Evolutionary conservation across 1,140 invertebrate genomes (phyloP).

Genomic region (Procambarus clarkii): DNA sequence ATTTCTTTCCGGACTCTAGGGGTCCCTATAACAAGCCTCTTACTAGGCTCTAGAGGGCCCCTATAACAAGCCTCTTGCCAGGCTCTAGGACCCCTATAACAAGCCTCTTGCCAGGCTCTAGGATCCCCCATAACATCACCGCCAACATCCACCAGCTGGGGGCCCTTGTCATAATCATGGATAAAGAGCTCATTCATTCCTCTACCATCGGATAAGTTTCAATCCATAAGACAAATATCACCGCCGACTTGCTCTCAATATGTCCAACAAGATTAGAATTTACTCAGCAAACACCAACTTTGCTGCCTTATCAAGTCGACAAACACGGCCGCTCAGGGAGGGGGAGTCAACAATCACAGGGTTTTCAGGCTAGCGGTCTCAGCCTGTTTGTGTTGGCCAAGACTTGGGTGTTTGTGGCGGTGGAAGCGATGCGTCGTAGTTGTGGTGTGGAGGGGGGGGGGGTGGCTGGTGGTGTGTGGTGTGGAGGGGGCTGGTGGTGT

Average conservation of each 20-base stretch:
- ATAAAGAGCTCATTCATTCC: neutral
- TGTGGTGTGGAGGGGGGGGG: neutral
- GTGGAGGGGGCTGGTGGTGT: neutral
- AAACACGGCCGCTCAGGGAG: slow-evolving; percentile 25
- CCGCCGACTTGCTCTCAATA: slow-evolving; percentile 40
- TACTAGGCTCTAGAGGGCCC: too few species aligned
- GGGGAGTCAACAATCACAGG: slow-evolving; percentile 3
- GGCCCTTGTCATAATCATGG: too few species aligned
- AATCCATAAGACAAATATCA: slow-evolving; percentile 50
- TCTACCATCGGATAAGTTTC: slow-evolving; percentile 28
- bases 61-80: too few species aligned
- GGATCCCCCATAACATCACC: too few species aligned
- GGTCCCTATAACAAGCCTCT: too few species aligned
- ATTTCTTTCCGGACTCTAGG: too few species aligned
- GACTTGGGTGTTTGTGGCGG: neutral
- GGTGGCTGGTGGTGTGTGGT: neutral
- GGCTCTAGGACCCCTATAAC: too few species aligned
- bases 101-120: too few species aligned
- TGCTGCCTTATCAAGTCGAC: slow-evolving; percentile 37
- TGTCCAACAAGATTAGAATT: slow-evolving; percentile 54
- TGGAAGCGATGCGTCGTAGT: neutral
- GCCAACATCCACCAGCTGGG: too few species aligned
- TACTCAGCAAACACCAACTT: slow-evolving; percentile 44
- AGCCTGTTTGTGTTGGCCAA: slow-evolving; percentile 1
- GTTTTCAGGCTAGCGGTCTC: neutral